Conservation (phyloP, 2,113 vertebrate species). For the Tonatia bakeri region DNA sequence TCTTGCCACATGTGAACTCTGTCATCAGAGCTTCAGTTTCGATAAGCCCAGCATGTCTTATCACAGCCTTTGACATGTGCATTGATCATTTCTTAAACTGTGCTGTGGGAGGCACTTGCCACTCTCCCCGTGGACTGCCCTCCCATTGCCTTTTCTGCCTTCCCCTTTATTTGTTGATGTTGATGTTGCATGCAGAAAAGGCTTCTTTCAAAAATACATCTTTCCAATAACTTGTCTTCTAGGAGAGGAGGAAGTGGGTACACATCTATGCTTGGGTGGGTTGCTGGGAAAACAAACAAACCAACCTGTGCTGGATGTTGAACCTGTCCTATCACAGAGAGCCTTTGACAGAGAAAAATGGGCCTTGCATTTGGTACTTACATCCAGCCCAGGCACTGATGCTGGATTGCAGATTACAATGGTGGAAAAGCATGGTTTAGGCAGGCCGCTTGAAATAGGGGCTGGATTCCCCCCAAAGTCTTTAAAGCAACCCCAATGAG, state of each 20-base stretch:
- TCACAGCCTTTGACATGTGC: conserved; percentile 48
- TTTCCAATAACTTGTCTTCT: conserved; percentile 68
- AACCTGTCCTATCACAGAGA: conserved; percentile 54
- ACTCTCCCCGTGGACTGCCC: not conserved
- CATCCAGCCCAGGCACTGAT: not conserved
- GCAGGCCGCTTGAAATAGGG: not conserved
- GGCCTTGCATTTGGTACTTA: conserved; percentile 65
- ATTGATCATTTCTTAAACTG: conserved; percentile 61
- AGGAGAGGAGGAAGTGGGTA: conserved; percentile 30
- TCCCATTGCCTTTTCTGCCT: conserved; percentile 1
- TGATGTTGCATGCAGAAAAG: conserved; percentile 47
- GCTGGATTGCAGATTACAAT: conserved; percentile 47
- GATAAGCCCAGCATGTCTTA: conserved; percentile 72
- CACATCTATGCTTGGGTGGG: conserved; percentile 59
- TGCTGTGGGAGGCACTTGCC: not conserved
- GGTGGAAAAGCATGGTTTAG: conserved; percentile 31
- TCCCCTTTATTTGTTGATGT: conserved; percentile 50
- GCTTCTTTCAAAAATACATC: conserved; percentile 69
- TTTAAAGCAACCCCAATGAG: conserved; percentile 36
- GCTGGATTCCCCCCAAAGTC: not conserved
- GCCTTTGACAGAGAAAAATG: conserved; percentile 79
- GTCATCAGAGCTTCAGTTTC: conserved; percentile 38
- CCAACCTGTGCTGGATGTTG: conserved; percentile 43
- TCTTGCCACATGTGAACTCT: conserved; percentile 57
- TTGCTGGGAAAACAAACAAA: conserved; percentile 63